Percentiles rank a stretch among this genome's conserved stretches.
Conservation (phyloP, 2,888 invertebrate species). For the Hylaea fasciaria region DNA sequence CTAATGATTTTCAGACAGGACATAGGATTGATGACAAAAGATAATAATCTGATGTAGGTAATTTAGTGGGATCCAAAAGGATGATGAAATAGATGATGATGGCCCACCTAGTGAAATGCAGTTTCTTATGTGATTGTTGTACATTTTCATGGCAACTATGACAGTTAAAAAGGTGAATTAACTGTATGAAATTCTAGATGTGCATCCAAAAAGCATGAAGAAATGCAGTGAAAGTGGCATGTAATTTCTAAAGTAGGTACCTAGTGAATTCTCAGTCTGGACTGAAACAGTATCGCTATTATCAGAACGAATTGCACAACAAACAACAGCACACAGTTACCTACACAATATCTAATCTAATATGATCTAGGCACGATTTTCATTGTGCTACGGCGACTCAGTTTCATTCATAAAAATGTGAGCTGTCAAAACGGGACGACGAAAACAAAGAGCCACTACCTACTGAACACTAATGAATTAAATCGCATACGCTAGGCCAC, state of each 20-base stretch:
- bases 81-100: no score
- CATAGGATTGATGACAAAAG: no score
- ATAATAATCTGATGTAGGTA: not conserved
- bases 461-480: conserved; percentile 42
- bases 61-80: no score
- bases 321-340: conserved; percentile 51
- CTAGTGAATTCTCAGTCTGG: not conserved
- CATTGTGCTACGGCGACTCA: conserved; percentile 74
- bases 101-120: no score
- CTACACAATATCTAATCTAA: conserved; percentile 65
- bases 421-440: conserved; percentile 76
- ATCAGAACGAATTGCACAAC: conserved; percentile 41
- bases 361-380: conserved; percentile 70
- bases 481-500: conserved; percentile 39
- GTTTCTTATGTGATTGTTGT: no score
- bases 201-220: conserved; percentile 7
- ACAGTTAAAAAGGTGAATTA: not conserved
- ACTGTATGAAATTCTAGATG: conserved; percentile 9
- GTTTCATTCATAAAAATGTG: conserved; percentile 82
- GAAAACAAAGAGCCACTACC: conserved; percentile 70
- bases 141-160: no score
- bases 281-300: conserved; percentile 16
- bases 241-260: not conserved
- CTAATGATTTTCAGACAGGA: no score
- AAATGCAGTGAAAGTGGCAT: conserved; percentile 27